Base-by-base conservation (phyloP, 2,888 invertebrate genomes). In the Chaetogeoica ovagalla region DNA sequence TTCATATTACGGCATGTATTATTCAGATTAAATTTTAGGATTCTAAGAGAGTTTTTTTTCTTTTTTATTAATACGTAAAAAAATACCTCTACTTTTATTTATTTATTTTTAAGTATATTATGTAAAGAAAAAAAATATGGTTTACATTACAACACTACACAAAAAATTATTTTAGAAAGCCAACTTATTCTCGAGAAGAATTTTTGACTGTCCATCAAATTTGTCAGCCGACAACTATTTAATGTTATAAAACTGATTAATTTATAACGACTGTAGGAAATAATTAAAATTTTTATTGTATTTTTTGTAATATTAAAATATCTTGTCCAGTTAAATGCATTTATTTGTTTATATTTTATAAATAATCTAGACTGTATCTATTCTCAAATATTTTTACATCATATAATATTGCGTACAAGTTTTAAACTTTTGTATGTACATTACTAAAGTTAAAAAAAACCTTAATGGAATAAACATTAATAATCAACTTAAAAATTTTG, bases 151-250 rank as follows among this genome's bases (percentile, higher is more conserved):
- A 62, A 19, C 13, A 72, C 17, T 48, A 2, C 11, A 52, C 9
- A 15, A 2, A 21, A 30, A 48, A 62, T 5, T 62, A 43, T 43
- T n/a, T 62, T 62, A 19, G 7, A 72, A 60, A 71, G 17, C 11
- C 30, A 4, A 30, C 30, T 30, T 30, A 2, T 30, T 30, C 30
- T 30, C 30, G 30, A 30, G 4, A 30, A 2, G 30, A 30, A 52
- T 73, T 62, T 23, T 52, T 13, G 7, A 73, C 19, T 52, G n/a
- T 62, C 62, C 43, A 11, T 23, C 43, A 72, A 60, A 19, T 71
- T 9, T 8, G 5, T 21, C 43, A 7, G 30, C 48, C 4, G 48
- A 69, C 59, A 1, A 60, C 7, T 13, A 48, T 11, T 48, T 19
- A 30, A 62, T 19, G 62, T 11, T 52, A 62, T 30, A 30, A 62